Base-by-base conservation (phyloP, 2,888 invertebrate genomes). In the Drosophila macrospina region DNA sequence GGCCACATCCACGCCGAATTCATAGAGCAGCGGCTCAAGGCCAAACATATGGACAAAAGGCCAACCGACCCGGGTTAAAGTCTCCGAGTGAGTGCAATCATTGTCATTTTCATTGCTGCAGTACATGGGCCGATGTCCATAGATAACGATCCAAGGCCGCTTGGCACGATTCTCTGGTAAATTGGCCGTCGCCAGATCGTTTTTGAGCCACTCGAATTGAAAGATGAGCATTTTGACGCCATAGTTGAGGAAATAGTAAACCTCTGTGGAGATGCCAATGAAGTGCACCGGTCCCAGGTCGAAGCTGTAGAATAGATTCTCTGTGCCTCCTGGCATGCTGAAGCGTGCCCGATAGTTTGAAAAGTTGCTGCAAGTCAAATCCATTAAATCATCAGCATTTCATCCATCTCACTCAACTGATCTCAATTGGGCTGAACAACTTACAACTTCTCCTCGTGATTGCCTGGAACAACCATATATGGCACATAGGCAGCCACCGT, bases 321-420 rank as follows among this genome's bases (percentile, higher is more conserved):
- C 94, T 4, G 93, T 92, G 32, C 93, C 92, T 20, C 96, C 95
- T 0, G 98, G 98, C 98, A 99, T 99, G 59, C 95, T 95, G 93
- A 99, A 99, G 30, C 99, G 94, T 57, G 95, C 95, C 76, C 96
- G 95, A 92, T 99, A 99, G 93, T 99, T 97, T 64, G 97, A 97
- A 93, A 99, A 99, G 93, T 99, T 99, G 90, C 97, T 97, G 93
- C 45, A 89, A 86, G 52, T n/a, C 48, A 34, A 56, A 56, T 56
- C 56, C 62, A 51, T 56, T 32, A 61, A 39, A 39, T 20, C 13
- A 55, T 57, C 57, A 28, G 5, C 55, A 1, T 4, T 28, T 28
- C 15, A 24, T 36, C 24, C 39, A 39, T 15, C 30, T 30, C 15
- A 39, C n/a, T 8, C 24, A 5, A 15, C 5, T 13, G 5, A 3